These are phyloP conservation scores for Kryphioiulus occultus DNA, from an alignment of 2,888 invertebrate species.

Conservation along the genomic window DNA sequence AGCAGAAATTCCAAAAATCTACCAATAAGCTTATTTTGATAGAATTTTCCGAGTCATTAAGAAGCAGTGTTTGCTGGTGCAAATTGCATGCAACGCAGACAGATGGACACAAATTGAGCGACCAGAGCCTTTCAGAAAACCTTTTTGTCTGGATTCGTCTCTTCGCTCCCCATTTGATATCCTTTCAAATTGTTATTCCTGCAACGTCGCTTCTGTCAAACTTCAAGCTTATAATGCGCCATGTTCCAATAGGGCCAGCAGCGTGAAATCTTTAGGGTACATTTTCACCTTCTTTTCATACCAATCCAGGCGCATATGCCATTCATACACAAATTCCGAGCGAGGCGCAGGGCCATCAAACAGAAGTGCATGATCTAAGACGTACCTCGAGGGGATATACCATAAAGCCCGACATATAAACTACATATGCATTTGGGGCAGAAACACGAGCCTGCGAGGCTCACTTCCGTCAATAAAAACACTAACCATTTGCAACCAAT, in stretches of 20 bases:
- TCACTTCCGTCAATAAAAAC: slow-evolving; percentile 31
- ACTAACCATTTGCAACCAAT: slow-evolving; percentile 39
- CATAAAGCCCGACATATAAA: slow-evolving; percentile 11
- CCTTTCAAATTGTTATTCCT: slow-evolving; percentile 32
- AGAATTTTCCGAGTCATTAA: too few relatives aligned
- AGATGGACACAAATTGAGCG: background rate
- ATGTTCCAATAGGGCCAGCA: slow-evolving; percentile 13
- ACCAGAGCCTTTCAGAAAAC: background rate
- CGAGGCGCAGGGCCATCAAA: background rate
- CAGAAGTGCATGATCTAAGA: slow-evolving; percentile 39
- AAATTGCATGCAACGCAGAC: too few relatives aligned
- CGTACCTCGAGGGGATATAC: background rate
- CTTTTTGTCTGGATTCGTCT: background rate
- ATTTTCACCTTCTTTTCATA: slow-evolving; percentile 27
- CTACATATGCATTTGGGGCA: slow-evolving; percentile 31
- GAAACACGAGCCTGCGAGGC: slow-evolving; percentile 22
- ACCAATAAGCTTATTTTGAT: too few relatives aligned
- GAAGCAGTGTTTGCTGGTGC: too few relatives aligned
- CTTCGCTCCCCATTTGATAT: background rate
- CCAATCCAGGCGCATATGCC: slow-evolving; percentile 25
- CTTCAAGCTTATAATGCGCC: slow-evolving; percentile 25
- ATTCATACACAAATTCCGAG: slow-evolving; percentile 22
- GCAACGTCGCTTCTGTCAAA: slow-evolving; percentile 8
- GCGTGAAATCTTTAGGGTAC: slow-evolving; percentile 11
- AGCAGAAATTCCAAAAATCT: too few relatives aligned